Evolutionary conservation across 2,113 vertebrate genomes (phyloP), one percentile per base, ranked within the genome.

Genomic region (Halcyon senegalensis): DNA sequence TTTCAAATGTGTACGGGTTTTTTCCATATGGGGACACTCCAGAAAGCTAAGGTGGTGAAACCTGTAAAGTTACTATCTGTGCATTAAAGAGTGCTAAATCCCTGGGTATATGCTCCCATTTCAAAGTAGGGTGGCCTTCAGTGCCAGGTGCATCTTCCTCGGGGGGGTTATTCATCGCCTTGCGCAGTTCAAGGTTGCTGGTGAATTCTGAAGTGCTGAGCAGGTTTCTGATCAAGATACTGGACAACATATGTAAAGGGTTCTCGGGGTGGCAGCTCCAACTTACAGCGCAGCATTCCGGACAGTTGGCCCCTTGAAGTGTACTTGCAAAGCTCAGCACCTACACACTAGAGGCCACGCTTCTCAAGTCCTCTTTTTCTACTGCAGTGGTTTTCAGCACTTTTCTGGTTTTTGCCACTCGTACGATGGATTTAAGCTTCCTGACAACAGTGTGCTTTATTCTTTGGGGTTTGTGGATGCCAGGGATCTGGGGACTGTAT

Each of bases 51-150:
- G 66, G 53, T 58, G 68, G 39, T 79, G 39, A 64, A 75, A 87
- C 20, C 33, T 64, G 46, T 87, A 16, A 55, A 84, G 69, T 67
- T 50, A 64, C 4, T 46, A 41, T 56, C 76, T 82, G 33, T 78
- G 64, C 94, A 93, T 76, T 93, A 87, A 94, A 92, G 39, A 43
- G 48, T 94, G 89, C 82, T 95, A 96, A 89, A 95, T 96, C 91
- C 91, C 91, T 84, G 69, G 53, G 77, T 94, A 87, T 82, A 68
- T 37, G 93, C 53, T 96, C 93, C 89, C 87, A n/a, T 94, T 96
- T 82, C 3, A 15, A 96, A 93, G 44, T 72, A 96, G 87, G 84
- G 70, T 87, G 81, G 73, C 95, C 64, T 84, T 74, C 35, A 51
- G 0, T 70, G 72, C 66, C 0, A 0, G 12, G 82, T 96, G 81